Evolutionary conservation across 2,113 vertebrate genomes (phyloP).

Genomic region (Morphnarchus princeps): DNA sequence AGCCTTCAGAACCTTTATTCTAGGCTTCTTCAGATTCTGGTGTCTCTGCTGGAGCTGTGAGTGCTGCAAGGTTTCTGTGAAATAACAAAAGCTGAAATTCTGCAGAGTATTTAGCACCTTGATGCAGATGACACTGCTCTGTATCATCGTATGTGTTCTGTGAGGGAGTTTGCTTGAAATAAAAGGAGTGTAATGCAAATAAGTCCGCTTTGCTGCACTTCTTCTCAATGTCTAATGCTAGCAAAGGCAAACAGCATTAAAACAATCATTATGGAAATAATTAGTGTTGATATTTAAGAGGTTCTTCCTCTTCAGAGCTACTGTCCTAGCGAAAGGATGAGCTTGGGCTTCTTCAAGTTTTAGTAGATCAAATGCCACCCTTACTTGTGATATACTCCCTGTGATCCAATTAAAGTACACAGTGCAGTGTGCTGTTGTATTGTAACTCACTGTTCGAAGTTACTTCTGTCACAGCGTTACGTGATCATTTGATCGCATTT

Average conservation of each 20-base stretch:
- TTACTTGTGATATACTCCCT: neutral
- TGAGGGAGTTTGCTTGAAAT: neutral
- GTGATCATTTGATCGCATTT: neutral
- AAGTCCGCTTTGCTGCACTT: neutral
- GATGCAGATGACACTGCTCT: neutral
- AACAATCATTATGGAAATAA: neutral
- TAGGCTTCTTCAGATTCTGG: neutral
- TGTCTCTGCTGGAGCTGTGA: neutral
- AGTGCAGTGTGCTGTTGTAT: neutral
- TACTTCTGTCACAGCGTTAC: neutral
- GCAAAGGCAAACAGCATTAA: neutral
- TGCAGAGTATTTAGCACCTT: neutral
- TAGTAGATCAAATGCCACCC: neutral
- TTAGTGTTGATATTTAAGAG: neutral
- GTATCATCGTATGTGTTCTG: neutral
- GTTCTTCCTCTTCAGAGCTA: neutral
- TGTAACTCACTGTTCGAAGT: neutral
- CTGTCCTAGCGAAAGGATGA: neutral
- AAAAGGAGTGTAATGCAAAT: neutral
- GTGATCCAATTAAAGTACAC: neutral
- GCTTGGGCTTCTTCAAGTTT: neutral
- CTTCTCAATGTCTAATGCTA: neutral
- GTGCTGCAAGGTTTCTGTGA: neutral
- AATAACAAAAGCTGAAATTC: neutral
- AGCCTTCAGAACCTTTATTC: neutral